A percentile compares a stretch with the other conserved stretches of the same genome.
phyloP scores from a whole-genome alignment of 2,113 vertebrate species.

The Maccullochella peelii region DNA sequence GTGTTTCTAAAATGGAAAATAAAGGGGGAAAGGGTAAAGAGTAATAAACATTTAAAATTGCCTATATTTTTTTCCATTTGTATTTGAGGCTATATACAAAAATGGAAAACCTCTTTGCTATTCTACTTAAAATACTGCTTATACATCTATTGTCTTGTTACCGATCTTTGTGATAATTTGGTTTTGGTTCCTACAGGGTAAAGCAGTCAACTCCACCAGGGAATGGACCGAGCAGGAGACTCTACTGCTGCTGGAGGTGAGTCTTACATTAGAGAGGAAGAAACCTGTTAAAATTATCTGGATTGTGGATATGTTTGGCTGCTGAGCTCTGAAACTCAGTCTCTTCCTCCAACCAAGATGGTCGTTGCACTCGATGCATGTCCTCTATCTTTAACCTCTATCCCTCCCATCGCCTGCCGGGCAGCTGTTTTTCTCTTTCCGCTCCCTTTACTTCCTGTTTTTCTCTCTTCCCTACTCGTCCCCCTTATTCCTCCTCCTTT shows the following conservation, averaged over 20 bases:
- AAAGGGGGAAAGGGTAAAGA: background rate
- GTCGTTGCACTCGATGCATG: background rate
- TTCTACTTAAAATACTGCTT: background rate
- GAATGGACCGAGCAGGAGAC: slow-evolving; percentile 99
- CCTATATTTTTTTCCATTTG: background rate
- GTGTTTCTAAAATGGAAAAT: background rate
- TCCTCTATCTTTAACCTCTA: background rate
- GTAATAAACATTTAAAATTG: background rate
- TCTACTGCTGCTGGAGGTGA: slow-evolving; percentile 93
- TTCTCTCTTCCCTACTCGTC: background rate
- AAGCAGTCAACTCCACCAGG: slow-evolving; percentile 88
- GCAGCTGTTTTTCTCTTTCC: background rate
- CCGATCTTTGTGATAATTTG: background rate
- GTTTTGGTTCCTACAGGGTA: slow-evolving; percentile 82
- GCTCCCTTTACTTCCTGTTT: background rate
- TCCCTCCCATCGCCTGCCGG: background rate
- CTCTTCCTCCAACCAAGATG: background rate
- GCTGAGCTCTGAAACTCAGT: background rate
- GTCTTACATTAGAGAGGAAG: background rate
- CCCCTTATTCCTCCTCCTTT: background rate
- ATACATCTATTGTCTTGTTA: background rate
- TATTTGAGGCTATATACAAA: background rate
- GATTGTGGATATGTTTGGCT: background rate
- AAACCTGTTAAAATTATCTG: background rate
- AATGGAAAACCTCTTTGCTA: background rate